Conservation (phyloP, 2,113 vertebrate species). For the Vidua chalybeata region DNA sequence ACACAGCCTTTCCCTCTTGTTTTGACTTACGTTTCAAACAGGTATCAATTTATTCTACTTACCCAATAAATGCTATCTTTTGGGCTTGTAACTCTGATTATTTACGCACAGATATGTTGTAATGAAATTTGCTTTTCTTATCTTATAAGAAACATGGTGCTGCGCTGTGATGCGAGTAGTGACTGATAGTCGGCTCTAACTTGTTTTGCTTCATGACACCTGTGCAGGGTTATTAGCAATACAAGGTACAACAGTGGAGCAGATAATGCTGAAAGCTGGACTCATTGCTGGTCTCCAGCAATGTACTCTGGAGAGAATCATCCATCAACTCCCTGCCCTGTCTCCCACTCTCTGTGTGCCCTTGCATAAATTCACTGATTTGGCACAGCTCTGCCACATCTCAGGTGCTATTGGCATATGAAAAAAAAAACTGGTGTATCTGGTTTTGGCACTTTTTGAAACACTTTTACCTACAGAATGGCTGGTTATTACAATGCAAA, state of each 20-base stretch:
- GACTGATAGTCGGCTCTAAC: background rate
- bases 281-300: background rate
- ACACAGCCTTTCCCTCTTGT: background rate
- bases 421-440: background rate
- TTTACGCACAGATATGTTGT: background rate
- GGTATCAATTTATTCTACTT: background rate
- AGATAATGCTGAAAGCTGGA: background rate
- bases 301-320: background rate
- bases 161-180: background rate
- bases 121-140: background rate
- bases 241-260: background rate
- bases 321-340: background rate
- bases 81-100: background rate
- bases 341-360: background rate
- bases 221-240: background rate
- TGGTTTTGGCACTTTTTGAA: background rate
- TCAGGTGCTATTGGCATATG: fast-evolving
- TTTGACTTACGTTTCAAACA: background rate
- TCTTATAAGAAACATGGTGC: background rate
- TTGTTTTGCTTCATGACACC: background rate
- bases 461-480: background rate
- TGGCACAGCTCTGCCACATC: background rate
- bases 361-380: background rate
- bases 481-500: background rate
- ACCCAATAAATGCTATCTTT: background rate